Evolutionary conservation across 2,797 vertebrate species (phyloP), one percentile per base, ranked within the genome.

Genomic region (Pagetopsis macropterus): DNA sequence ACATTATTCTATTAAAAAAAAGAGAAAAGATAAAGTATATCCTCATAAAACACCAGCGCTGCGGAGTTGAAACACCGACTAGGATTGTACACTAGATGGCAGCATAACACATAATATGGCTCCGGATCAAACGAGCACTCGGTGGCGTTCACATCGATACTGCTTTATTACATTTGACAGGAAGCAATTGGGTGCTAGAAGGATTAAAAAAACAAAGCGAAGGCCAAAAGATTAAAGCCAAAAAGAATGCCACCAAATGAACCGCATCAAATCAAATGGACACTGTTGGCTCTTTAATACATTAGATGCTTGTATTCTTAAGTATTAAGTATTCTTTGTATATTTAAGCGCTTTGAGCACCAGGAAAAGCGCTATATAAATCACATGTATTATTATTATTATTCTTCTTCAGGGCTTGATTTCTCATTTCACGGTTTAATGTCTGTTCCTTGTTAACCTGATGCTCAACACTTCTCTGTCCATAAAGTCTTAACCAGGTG

Each of bases 11-110:
- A 40, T 17, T 52, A 15, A 16, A 2, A 13, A 48, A 56, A 31
- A 27, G 0, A 3, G 21, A 54, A 21, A 62, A 40, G n/a, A 16
- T 15, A 27, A 43, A 37, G 2, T 11, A 3, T n/a, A 3, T 17
- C 12, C 21, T 49, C 6, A 16, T 63, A 0, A 57, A 50, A 15
- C 44, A 54, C 19, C 37, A 3, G 11, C n/a, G 21, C 33, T 23
- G 9, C 5, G 2, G 31, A 59, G 50, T 3, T 40, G 9, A 61
- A 50, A 23, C 0, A 31, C 1, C 15, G 41, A 17, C 56, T n/a
- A 3, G 1, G 16, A 33, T 1, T 46, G 11, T 52, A 81, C 93
- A 91, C 88, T 86, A 90, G 92, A 79, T 88, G 92, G 87, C 12
- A 70, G 81, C 86, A 61, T 72, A 61, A 69, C 63, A 81, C 70